Evolutionary conservation across 2,888 invertebrate genomes (phyloP), one percentile per base, ranked within the genome.

Genomic region (Pasiphila rectangulata): DNA sequence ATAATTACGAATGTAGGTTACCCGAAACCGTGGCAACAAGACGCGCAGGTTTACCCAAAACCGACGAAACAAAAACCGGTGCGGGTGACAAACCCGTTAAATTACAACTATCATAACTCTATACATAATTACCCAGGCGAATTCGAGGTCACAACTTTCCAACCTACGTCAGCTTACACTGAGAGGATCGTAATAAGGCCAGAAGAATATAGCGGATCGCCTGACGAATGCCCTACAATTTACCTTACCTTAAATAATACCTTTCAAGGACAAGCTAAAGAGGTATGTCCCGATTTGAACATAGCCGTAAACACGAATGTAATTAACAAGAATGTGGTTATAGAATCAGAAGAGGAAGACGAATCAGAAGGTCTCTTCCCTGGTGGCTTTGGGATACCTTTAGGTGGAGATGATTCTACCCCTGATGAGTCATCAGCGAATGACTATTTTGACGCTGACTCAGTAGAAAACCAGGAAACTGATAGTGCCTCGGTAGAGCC

Each of bases 231-330:
- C 58, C 91, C 91, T 0, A 90, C 90, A 9, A 90, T 92, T 56
- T 91, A 86, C 59, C 76, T 92, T 0, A 90, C 91, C 54, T 78
- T 86, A 46, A 90, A 79, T 63, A 91, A 78, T 56, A 90, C 79
- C 17, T 88, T 84, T 69, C 90, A 75, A 77, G 85, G 88, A 3
- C 89, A 91, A 65, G 90, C 84, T 34, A 92, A 93, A 69, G 91
- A 91, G 60, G 92, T 90, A 2, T 94, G 94, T 60, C 92, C 92
- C 0, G 93, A 93, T 77, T 75, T 93, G 49, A 93, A 92, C 65
- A 91, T 94, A 45, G 91, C 93, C 9, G 91, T 94, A 1, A 93
- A 93, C 56, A 93, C 93, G 0, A 92, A 93, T 61, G 88, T 93
- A 1, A 82, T 92, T 25, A 93, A 92, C 57, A 91, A 90, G 49